A percentile compares a stretch with the other conserved stretches of the same genome.
These are phyloP conservation scores for Campoplex nolae DNA, from an alignment of 2,888 invertebrate genomes.

Conservation along the genomic window DNA sequence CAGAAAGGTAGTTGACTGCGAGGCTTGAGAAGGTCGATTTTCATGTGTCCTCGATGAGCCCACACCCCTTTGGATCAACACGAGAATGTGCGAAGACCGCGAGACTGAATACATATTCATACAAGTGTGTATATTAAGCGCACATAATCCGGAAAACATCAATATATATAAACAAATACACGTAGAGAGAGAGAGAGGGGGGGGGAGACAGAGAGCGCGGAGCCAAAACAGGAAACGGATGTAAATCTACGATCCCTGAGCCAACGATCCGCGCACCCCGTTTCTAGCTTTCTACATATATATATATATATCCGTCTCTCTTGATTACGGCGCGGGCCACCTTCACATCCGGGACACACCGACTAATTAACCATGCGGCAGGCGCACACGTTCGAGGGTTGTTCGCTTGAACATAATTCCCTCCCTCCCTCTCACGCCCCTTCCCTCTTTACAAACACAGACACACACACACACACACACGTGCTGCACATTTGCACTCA, in stretches of 20 bases:
- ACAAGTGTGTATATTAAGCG: conserved; percentile 23
- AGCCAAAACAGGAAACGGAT: conserved; percentile 37
- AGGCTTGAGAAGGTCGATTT: background rate
- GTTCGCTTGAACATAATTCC: conserved; percentile 47
- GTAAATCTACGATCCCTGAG: conserved; percentile 25
- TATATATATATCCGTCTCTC: conserved; percentile 18
- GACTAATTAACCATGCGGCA: conserved; percentile 73
- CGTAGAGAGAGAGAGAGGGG: conserved; percentile 9
- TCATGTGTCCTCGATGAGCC: background rate
- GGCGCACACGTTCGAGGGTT: conserved; percentile 56
- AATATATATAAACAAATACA: conserved; percentile 20
- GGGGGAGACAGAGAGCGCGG: conserved; percentile 7
- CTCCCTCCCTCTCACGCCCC: background rate
- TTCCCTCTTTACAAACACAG: background rate
- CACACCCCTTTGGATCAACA: background rate
- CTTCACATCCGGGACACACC: conserved; percentile 71
- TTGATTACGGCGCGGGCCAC: conserved; percentile 58
- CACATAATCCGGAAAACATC: conserved; percentile 40
- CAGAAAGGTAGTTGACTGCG: background rate
- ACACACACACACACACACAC: background rate
- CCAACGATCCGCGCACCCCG: conserved; percentile 52
- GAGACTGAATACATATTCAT: background rate
- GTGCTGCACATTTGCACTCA: background rate
- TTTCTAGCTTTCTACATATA: conserved; percentile 16
- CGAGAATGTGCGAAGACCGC: background rate